phyloP scores from a whole-genome alignment of 1,140 invertebrate species.

The Drosophila truncata region DNA sequence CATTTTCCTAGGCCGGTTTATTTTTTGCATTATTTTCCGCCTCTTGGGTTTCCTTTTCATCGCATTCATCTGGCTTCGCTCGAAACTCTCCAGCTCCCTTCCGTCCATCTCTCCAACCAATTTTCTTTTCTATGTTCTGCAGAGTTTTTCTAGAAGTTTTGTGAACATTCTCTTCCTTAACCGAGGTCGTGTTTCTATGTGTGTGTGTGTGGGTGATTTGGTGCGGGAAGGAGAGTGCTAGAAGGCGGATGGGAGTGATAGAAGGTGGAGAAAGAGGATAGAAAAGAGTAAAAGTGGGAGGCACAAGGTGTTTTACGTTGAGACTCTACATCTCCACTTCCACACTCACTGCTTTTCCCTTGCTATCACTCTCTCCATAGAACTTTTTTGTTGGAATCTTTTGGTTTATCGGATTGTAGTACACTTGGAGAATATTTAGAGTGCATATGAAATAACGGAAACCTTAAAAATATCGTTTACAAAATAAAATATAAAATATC shows the following conservation, averaged over 20 bases:
- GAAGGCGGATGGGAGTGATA: too few species aligned
- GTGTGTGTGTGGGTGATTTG: neutral
- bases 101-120: neutral
- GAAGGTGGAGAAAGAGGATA: conserved; percentile 1
- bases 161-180: conserved; percentile 57
- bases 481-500: too few species aligned
- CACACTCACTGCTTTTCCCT: neutral
- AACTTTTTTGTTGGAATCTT: conserved; percentile 45
- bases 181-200: conserved; percentile 63
- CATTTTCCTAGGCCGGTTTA: conserved; percentile 47
- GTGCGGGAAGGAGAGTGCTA: neutral
- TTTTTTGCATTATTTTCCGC: conserved; percentile 61
- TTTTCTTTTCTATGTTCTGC: conserved; percentile 15
- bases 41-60: conserved; percentile 64
- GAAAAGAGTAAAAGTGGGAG: conserved; percentile 36
- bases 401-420: conserved; percentile 38
- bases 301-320: conserved; percentile 76
- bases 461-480: neutral
- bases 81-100: conserved; percentile 3
- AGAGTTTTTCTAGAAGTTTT: conserved; percentile 55
- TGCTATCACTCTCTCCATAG: conserved; percentile 2
- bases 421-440: neutral
- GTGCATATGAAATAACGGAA: neutral
- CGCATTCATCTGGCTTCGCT: conserved; percentile 73
- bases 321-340: conserved; percentile 14